phyloP scores from a whole-genome alignment of 1,140 invertebrate genomes.

The Arion vulgaris region DNA sequence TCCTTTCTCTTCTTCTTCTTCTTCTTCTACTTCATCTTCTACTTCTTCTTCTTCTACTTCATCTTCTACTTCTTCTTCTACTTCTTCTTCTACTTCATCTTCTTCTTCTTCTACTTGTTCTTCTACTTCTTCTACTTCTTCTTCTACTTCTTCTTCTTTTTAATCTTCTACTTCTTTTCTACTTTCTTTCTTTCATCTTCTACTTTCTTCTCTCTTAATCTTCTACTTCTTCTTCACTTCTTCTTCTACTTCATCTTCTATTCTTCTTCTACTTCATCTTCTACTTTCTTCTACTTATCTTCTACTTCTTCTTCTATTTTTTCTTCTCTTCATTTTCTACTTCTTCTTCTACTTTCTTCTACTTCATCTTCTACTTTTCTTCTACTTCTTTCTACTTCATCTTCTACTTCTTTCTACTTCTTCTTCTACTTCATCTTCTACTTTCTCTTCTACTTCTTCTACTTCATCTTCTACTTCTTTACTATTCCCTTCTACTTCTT shows the following conservation, averaged over 20 bases:
- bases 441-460: slow-evolving; percentile 17
- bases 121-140: no score
- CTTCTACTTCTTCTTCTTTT: background rate
- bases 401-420: slow-evolving; percentile 1
- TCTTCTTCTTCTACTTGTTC: no score
- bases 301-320: no score
- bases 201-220: background rate
- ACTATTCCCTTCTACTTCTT: background rate
- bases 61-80: background rate
- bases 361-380: no score
- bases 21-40: background rate
- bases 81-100: no score
- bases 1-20: no score
- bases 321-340: no score
- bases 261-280: background rate
- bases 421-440: slow-evolving; percentile 15
- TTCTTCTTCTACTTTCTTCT: no score
- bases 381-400: no score
- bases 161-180: background rate
- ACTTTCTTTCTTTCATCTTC: background rate
- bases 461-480: background rate
- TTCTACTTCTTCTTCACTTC: background rate
- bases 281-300: background rate
- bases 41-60: background rate
- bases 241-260: no score